Conservation (phyloP, 2,888 invertebrate genomes). For the Neoaliturus tenellus region DNA sequence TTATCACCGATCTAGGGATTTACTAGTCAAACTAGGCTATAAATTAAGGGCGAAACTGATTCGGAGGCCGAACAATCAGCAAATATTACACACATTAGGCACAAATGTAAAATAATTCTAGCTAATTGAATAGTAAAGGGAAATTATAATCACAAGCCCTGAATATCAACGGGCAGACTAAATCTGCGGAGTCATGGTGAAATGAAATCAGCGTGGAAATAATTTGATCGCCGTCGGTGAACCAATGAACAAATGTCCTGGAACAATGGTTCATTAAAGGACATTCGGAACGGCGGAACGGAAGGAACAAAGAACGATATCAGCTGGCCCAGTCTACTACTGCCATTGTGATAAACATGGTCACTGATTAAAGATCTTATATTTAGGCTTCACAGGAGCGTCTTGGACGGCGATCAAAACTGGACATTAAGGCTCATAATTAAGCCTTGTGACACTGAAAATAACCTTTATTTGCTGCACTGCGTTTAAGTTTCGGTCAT, state of each 20-base stretch:
- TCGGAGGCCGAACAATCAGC: too few species aligned
- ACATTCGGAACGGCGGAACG: conserved; percentile 36
- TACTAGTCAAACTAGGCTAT: too few species aligned
- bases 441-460: background rate
- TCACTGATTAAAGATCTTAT: background rate
- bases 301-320: conserved; percentile 37
- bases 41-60: too few species aligned
- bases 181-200: background rate
- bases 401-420: background rate
- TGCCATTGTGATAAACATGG: conserved; percentile 14
- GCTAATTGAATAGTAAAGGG: too few species aligned
- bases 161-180: background rate
- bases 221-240: background rate
- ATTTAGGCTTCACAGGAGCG: background rate
- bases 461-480: background rate
- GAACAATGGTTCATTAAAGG: conserved; percentile 46
- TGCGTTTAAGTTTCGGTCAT: too few species aligned
- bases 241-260: conserved; percentile 17
- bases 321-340: background rate
- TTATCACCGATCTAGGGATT: too few species aligned
- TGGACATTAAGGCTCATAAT: background rate
- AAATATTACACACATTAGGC: too few species aligned
- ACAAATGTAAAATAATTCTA: too few species aligned
- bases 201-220: background rate
- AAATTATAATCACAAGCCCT: background rate